Base-by-base conservation (phyloP, 2,888 invertebrate genomes). In the Aethes cnicana region DNA sequence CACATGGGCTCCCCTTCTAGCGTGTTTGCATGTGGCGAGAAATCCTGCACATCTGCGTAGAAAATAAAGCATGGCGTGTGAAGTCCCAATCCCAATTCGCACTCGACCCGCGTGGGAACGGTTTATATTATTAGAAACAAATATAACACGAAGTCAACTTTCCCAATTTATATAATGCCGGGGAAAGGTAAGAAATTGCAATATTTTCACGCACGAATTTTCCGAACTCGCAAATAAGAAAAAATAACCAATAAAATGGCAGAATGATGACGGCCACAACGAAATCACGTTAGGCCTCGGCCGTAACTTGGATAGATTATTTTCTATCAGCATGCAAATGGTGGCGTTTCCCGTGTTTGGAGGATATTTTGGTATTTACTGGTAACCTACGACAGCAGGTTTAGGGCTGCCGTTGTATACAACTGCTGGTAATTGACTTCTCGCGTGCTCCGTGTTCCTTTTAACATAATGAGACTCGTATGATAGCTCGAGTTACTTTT, bases 281-380 rank as follows among this genome's bases (percentile, higher is more conserved):
- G 35, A 43, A 49, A 42, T 28, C 25, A 16, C n/a, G 18, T 12
- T 33, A 12, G n/a, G 30, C 20, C 8, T 16, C 16, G 21, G 11
- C 21, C 41, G 28, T 49, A 49, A 42, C 11, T 49, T 18, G 42
- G 8, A 1, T 2, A 21, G 33, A 41, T 42, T 42, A 35, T 49
- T 42, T 35, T 26, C 33, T 42, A 35, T 35, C 26, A 28, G 14
- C 39, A 39, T 39, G 39, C 39, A 39, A 25, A 39, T 35, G 25
- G 3, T 8, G 37, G 14, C 17, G 17, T 3, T n/a, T 4, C 9
- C 9, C n/a, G 5, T 18, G 2, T 9, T 7, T 33, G 4, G 32
- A 8, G 4, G 17, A 23, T 37, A n/a, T 37, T 37, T 11, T 11
- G 12, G 14, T 12, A 1, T 12, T 14, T 32, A 21, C 12, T 4